phyloP scores from a whole-genome alignment of 2,113 vertebrate species.

The Zosterops lateralis region DNA sequence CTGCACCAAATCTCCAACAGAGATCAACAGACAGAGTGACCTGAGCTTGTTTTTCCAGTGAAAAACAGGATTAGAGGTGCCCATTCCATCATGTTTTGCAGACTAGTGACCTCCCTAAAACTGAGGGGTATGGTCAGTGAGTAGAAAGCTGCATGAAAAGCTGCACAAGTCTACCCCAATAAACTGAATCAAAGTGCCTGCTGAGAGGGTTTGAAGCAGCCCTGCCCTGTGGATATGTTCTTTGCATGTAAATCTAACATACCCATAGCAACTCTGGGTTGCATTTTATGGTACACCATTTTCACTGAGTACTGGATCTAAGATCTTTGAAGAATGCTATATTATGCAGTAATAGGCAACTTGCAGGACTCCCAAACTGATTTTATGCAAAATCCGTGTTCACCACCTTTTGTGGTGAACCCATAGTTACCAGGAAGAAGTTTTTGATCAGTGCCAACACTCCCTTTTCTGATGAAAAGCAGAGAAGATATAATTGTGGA shows the following conservation, averaged over 20 bases:
- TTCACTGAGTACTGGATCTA: neutral
- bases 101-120: neutral
- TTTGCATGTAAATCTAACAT: neutral
- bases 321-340: neutral
- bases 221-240: too few relatives aligned
- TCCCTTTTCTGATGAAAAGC: neutral
- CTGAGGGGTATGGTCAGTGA: neutral
- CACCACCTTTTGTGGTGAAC: neutral
- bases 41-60: neutral
- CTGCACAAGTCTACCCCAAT: neutral
- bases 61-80: neutral
- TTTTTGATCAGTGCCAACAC: conserved; percentile 6
- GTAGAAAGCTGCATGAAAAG: neutral
- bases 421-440: neutral
- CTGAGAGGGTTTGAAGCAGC: neutral
- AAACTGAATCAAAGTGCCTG: neutral
- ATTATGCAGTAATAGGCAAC: neutral
- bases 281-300: neutral
- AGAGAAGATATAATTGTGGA: neutral
- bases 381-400: neutral
- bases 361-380: neutral
- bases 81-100: neutral
- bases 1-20: neutral
- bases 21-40: neutral
- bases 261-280: neutral